These are phyloP conservation scores for Cyrtorhinus lividipennis DNA, from an alignment of 1,140 invertebrate species.

Conservation along the genomic window DNA sequence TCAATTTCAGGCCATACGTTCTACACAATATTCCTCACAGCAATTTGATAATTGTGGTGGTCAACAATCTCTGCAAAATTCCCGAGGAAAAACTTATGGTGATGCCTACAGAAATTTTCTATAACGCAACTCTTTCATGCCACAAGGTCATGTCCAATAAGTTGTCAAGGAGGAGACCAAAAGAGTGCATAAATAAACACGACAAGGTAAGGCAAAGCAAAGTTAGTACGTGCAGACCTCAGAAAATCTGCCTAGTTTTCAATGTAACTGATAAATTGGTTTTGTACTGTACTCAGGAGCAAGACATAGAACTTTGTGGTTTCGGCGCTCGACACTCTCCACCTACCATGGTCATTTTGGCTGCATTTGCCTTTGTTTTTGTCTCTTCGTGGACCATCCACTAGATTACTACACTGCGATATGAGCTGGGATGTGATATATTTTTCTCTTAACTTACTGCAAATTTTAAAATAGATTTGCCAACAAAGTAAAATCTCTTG, in stretches of 20 bases:
- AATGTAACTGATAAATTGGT: too few relatives aligned
- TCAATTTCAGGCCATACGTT: constrained; percentile 51
- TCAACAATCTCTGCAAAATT: constrained; percentile 46
- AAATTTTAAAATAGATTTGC: neutral
- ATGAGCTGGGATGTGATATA: neutral
- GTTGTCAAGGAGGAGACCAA: constrained; percentile 31
- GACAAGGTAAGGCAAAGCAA: constrained; percentile 32
- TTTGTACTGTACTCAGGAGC: constrained; percentile 14
- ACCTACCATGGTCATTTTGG: neutral
- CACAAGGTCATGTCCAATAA: constrained; percentile 26
- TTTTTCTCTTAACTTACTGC: neutral
- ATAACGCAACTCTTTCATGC: constrained; percentile 27
- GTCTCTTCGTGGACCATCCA: neutral
- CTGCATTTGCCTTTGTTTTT: neutral
- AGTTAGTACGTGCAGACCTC: too few relatives aligned
- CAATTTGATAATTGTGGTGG: constrained; percentile 69
- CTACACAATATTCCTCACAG: constrained; percentile 65
- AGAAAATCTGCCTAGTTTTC: too few relatives aligned
- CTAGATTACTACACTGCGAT: neutral
- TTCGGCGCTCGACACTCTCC: neutral
- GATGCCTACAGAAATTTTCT: constrained; percentile 28
- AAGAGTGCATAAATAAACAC: constrained; percentile 31
- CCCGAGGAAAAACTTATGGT: constrained; percentile 30
- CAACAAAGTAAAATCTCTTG: too few relatives aligned
- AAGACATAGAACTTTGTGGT: constrained; percentile 19